phyloP scores from a whole-genome alignment of 2,797 vertebrate genomes.

The Lates japonicus region DNA sequence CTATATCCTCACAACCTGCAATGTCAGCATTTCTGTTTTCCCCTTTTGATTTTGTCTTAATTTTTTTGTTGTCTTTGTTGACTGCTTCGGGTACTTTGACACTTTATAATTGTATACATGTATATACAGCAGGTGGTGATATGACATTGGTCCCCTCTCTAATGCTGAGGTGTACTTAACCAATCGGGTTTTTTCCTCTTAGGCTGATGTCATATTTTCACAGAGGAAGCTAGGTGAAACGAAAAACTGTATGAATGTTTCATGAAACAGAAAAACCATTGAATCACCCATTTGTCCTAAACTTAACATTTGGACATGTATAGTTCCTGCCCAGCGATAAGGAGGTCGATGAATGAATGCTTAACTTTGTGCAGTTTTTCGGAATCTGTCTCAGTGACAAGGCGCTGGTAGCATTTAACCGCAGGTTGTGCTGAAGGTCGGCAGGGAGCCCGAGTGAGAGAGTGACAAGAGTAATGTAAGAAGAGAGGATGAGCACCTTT shows the following conservation, averaged over 20 bases:
- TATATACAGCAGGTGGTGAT: slow-evolving; percentile 86
- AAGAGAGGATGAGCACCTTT: slow-evolving; percentile 84
- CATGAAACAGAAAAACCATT: slow-evolving; percentile 59
- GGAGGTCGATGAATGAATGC: slow-evolving; percentile 77
- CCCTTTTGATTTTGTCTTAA: slow-evolving; percentile 82
- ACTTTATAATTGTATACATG: slow-evolving; percentile 89
- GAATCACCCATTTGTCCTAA: slow-evolving; percentile 78
- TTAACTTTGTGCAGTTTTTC: slow-evolving; percentile 83
- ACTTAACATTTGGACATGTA: slow-evolving; percentile 83
- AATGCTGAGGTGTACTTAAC: slow-evolving; percentile 84
- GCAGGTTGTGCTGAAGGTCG: slow-evolving; percentile 82
- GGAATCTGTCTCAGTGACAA: slow-evolving; percentile 80
- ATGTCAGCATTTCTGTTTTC: slow-evolving; percentile 80
- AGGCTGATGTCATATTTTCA: slow-evolving; percentile 85
- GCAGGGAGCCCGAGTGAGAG: slow-evolving; percentile 78
- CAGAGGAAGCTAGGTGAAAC: slow-evolving; percentile 78
- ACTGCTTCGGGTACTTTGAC: slow-evolving; percentile 91
- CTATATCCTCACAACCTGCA: slow-evolving; percentile 81
- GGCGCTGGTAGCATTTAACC: slow-evolving; percentile 81
- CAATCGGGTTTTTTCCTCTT: slow-evolving; percentile 81
- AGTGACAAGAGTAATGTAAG: slow-evolving; percentile 73
- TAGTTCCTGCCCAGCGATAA: slow-evolving; percentile 83
- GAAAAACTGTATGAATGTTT: slow-evolving; percentile 82
- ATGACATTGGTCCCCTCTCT: slow-evolving; percentile 83
- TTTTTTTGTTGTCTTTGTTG: slow-evolving; percentile 80